phyloP scores from a whole-genome alignment of 1,140 invertebrate genomes.

The Drosophila bifasciata region DNA sequence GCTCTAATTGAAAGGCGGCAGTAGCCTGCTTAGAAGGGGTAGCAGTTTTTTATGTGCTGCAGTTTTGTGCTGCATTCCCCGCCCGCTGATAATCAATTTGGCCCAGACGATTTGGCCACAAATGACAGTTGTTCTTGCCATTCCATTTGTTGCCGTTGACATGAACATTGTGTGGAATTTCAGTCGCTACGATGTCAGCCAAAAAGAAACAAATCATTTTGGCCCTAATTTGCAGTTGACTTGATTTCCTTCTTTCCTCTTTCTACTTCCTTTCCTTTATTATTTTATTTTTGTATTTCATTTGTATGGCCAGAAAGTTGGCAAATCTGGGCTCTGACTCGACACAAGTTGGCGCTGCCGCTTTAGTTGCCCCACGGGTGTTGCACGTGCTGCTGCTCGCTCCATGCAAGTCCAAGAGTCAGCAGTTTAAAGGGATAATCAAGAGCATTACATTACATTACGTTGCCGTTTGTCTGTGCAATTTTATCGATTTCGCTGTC shows the following conservation, averaged over 20 bases:
- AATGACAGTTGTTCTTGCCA: conserved; percentile 58
- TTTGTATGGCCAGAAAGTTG: conserved; percentile 34
- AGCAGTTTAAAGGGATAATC: conserved; percentile 44
- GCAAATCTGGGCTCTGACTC: conserved; percentile 46
- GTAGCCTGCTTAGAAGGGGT: conserved; percentile 48
- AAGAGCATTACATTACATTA: conserved; percentile 1
- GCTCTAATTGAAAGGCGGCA: conserved; percentile 66
- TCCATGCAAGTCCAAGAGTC: conserved; percentile 16
- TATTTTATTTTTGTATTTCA: conserved; percentile 1
- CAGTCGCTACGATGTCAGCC: conserved; percentile 41
- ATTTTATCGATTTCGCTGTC: conserved; percentile 68
- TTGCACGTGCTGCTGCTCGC: conserved; percentile 68
- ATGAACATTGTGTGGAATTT: conserved; percentile 64
- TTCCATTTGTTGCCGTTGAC: conserved; percentile 57
- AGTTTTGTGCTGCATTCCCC: conserved; percentile 14
- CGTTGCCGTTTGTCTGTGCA: conserved; percentile 25
- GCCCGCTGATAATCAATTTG: conserved; percentile 75
- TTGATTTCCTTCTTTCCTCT: conserved; percentile 22
- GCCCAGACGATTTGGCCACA: conserved; percentile 62
- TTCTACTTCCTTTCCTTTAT: conserved; percentile 1
- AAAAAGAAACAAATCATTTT: conserved; percentile 57
- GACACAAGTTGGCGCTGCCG: conserved; percentile 46
- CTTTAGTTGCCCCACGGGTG: conserved; percentile 52
- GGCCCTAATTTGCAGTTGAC: conserved; percentile 64
- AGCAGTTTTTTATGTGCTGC: conserved; percentile 44